Evolutionary conservation across 1,140 invertebrate genomes (phyloP).

Genomic region (Megalopta genalis): DNA sequence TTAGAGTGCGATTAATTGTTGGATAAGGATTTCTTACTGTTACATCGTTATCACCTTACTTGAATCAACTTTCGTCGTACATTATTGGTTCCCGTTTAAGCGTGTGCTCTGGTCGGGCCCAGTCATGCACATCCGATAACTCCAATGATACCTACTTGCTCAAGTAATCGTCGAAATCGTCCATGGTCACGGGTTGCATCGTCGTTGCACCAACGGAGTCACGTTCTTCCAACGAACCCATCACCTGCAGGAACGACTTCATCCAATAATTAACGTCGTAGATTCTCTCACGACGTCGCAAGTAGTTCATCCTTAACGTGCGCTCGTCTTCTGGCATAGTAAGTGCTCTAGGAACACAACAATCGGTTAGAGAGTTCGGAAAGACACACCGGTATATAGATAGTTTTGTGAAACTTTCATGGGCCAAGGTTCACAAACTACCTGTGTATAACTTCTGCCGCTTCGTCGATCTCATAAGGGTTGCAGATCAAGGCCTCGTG

Average conservation of each 20-base stretch:
- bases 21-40: background rate
- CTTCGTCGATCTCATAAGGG: conserved; percentile 93
- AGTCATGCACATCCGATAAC: conserved; percentile 66
- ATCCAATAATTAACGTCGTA: conserved; percentile 95
- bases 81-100: conserved; percentile 42
- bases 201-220: conserved; percentile 89
- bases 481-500: conserved; percentile 94
- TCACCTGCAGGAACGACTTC: conserved; percentile 91
- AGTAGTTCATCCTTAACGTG: conserved; percentile 91
- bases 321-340: conserved; percentile 95
- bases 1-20: conserved; percentile 18
- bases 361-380: background rate
- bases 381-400: background rate
- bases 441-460: conserved; percentile 92
- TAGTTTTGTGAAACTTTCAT: background rate
- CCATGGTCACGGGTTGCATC: conserved; percentile 91
- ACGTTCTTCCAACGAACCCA: conserved; percentile 89
- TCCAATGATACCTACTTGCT: conserved; percentile 84
- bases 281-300: conserved; percentile 88
- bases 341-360: conserved; percentile 82
- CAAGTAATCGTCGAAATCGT: conserved; percentile 93
- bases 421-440: conserved; percentile 56
- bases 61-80: too few relatives aligned
- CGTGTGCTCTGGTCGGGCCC: conserved; percentile 75
- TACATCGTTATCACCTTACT: conserved; percentile 14